Evolutionary conservation across 2,888 invertebrate species (phyloP), one percentile per base, ranked within the genome.

Genomic region (Cephus runcator): DNA sequence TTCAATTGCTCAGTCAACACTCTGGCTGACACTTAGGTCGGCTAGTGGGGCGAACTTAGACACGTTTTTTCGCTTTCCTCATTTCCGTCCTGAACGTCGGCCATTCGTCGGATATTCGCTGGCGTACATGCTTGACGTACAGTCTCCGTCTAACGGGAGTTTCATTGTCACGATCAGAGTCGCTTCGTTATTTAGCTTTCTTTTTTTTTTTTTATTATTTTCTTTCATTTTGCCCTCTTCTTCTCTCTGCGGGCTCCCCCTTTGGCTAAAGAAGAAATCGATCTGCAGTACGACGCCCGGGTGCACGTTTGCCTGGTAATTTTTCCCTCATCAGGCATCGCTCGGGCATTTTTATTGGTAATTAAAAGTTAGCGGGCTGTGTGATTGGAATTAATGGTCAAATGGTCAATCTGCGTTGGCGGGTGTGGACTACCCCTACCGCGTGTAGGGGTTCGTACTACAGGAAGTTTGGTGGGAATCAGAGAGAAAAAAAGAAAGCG

Each of bases 371-470:
- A 88, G 85, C 86, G 84, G 87, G 80, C 87, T 88, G 90, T 88
- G 88, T 89, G 88, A 91, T 90, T 90, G 89, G 87, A 89, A 90
- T 90, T 90, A 90, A 90, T 90, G 91, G 89, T 88, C 89, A 90
- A 90, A 88, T 83, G 88, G 89, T 88, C 88, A 88, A 79, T 79
- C 77, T 77, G 79, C 69, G 33, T 71, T 75, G 73, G 40, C 56
- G 23, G 23, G 56, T 23, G 56, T 56, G 56, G 56, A 56, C 56
- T 34, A 34, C 34, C 34, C 34, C 34, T 34, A 23, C 56, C 23
- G 6, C 15, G 56, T 23, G 56, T 23, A 56, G 56, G 56, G 56
- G 56, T 23, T 56, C 56, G 56, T 56, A 23, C 56, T 56, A 56
- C 23, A 6, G 23, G 56, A 9, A 23, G 0, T 56, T 56, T 9